Evolutionary conservation across 2,113 vertebrate species (phyloP), one percentile per base, ranked within the genome.

Genomic region (Micromys minutus): DNA sequence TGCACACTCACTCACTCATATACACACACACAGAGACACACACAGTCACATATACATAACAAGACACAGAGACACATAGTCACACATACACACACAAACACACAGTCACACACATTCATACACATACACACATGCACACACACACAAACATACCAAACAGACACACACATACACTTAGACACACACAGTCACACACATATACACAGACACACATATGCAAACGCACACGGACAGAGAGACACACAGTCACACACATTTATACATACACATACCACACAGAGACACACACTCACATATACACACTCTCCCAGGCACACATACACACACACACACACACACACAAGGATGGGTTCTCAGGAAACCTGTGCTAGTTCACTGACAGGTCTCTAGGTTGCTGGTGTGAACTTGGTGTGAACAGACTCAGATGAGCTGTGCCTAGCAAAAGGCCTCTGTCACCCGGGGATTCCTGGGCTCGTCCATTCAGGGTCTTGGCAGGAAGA

Each of bases 291-390:
- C 10, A 45, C 42, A 22, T 1, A 24, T 17, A 74, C 21, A 34
- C 19, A 34, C n/a, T 13, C 9, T 22, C n/a, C 39, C 69, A 10
- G 5, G 34, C n/a, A 34, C 71, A 39, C 17, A 21, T 5, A 22
- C n/a, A 22, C 71, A 39, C n/a, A 3, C 3, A 45, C 67, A 69
- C 36, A 69, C 12, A 36, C 65, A 69, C 3, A 76, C 52, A 47
- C 34, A 52, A 71, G 45, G 8, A 16, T n/a, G 77, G 72, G 13
- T 94, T 95, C 94, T 74, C 29, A 45, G 94, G 97, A 95, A 95
- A 87, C 94, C 3, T 0, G 1, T n/a, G 57, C 59, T 92, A 79
- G 93, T 96, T 98, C 95, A 95, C 86, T 96, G 95, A 97, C 88
- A 13, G 47, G 21, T 81, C 0, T 74, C 94, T 95, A 95, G 91